Evolutionary conservation across 2,888 invertebrate species (phyloP).

Genomic region (Melanostoma mellinum): DNA sequence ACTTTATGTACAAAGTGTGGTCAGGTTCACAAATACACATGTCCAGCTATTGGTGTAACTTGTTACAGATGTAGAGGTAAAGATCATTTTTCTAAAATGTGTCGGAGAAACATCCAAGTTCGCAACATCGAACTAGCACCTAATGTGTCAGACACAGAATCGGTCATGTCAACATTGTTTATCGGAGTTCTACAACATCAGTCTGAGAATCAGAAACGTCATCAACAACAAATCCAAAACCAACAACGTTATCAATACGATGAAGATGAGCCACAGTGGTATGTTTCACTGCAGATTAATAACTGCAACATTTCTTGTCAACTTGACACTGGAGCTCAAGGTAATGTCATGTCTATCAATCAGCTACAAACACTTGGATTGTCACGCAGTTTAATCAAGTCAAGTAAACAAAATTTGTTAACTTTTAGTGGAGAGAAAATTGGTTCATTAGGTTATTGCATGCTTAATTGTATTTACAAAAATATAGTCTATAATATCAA

Average conservation of each 20-base stretch:
- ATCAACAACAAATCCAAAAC: too few species aligned
- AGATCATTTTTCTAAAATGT: slow-evolving; percentile 36
- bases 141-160: too few species aligned
- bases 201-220: too few species aligned
- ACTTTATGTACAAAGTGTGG: slow-evolving; percentile 28
- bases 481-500: slow-evolving; percentile 21
- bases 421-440: slow-evolving; percentile 29
- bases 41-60: slow-evolving; percentile 31
- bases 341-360: neutral
- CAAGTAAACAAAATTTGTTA: slow-evolving; percentile 24
- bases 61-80: slow-evolving; percentile 22
- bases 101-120: slow-evolving; percentile 6
- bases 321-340: slow-evolving; percentile 29
- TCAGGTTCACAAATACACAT: slow-evolving; percentile 34
- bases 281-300: slow-evolving; percentile 28
- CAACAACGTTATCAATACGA: slow-evolving; percentile 15
- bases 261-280: slow-evolving; percentile 6
- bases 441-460: slow-evolving; percentile 22
- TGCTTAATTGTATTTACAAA: slow-evolving; percentile 7
- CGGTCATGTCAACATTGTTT: too few species aligned
- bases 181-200: too few species aligned
- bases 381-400: slow-evolving; percentile 1
- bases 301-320: slow-evolving; percentile 25
- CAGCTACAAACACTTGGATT: neutral
- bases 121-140: too few species aligned